These are phyloP conservation scores for Valencia hispanica DNA, from an alignment of 2,797 vertebrate genomes.

Conservation along the genomic window DNA sequence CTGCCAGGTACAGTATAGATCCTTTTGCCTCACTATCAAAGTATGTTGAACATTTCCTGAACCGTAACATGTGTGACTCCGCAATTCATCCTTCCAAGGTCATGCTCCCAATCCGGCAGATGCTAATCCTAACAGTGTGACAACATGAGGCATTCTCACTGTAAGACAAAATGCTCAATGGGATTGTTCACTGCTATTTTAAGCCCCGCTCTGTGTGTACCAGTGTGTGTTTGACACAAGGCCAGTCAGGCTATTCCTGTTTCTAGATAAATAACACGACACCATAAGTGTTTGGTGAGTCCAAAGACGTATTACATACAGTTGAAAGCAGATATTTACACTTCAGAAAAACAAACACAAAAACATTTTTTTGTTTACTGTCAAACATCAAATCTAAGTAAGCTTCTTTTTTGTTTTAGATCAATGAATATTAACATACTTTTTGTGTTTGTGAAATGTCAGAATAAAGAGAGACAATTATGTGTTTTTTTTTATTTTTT, in stretches of 20 bases:
- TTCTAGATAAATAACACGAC: not conserved
- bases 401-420: too few species aligned
- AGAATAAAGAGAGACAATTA: too few species aligned
- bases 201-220: constrained; percentile 6
- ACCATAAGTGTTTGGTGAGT: not conserved
- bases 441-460: too few species aligned
- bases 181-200: constrained; percentile 20
- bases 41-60: not conserved
- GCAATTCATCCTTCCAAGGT: too few species aligned
- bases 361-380: too few species aligned
- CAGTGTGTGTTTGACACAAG: constrained; percentile 9
- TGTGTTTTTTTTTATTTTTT: too few species aligned
- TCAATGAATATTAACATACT: too few species aligned
- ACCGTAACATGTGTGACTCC: too few species aligned
- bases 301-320: not conserved
- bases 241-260: constrained; percentile 6
- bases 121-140: not conserved
- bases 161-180: not conserved
- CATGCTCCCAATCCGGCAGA: not conserved
- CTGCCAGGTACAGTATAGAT: constrained; percentile 83
- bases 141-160: not conserved
- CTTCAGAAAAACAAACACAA: too few species aligned
- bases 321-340: too few species aligned
- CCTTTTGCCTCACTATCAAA: not conserved
- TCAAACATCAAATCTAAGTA: too few species aligned